Conservation (phyloP, 37 sponge, comb jelly and placozoan species). For the Beroe ovata region DNA sequence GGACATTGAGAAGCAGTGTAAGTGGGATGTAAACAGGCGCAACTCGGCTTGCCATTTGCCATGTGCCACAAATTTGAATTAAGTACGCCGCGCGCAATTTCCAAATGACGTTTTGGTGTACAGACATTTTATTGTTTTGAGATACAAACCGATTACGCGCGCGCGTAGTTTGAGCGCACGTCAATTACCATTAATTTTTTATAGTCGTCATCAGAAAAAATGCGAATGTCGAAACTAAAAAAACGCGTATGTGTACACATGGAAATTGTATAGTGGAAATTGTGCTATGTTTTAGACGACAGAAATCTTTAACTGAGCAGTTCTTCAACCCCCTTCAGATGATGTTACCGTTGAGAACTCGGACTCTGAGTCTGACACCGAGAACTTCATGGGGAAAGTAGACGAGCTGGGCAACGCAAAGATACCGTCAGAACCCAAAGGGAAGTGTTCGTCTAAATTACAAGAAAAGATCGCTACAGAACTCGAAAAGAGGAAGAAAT, state of each 20-base stretch:
- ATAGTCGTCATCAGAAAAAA: too few species aligned
- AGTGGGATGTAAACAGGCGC: constrained; percentile 19
- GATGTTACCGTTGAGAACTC: constrained; percentile 62
- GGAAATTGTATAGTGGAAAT: too few species aligned
- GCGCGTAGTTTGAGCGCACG: too few species aligned
- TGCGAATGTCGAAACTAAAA: too few species aligned
- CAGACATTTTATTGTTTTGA: neutral
- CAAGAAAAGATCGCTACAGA: constrained; percentile 24
- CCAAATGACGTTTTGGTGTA: neutral
- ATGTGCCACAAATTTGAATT: neutral
- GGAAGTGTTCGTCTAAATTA: constrained; percentile 39
- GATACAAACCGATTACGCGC: neutral
- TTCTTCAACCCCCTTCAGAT: constrained; percentile 58
- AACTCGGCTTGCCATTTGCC: too few species aligned
- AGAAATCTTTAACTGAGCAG: too few species aligned
- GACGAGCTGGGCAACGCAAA: constrained; percentile 17
- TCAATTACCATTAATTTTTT: too few species aligned
- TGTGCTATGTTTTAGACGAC: too few species aligned
- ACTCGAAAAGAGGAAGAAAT: neutral
- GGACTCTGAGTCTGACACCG: constrained; percentile 37
- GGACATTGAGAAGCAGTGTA: constrained; percentile 54
- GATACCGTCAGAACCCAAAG: constrained; percentile 44
- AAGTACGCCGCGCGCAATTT: neutral
- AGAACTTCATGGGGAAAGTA: constrained; percentile 29
- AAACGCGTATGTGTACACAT: too few species aligned